Base-by-base conservation (phyloP, 1,140 invertebrate genomes). In the Drosophila miranda region DNA sequence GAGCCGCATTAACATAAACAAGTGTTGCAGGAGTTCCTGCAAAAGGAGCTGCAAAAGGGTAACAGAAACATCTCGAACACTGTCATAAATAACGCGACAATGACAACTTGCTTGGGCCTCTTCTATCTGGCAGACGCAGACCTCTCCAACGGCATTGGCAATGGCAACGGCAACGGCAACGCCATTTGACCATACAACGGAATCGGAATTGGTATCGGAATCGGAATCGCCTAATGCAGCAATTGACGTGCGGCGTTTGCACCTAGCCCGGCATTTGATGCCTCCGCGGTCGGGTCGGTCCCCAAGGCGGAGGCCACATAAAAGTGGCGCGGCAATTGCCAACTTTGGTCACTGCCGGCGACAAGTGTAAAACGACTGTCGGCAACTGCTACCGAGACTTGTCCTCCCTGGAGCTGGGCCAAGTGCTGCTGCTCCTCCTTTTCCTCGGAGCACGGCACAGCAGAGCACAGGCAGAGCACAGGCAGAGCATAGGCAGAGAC, bases 211-310 rank as follows among this genome's bases (percentile, higher is more conserved):
- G 52, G 41, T 51, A 67, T 69, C 46, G 38, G 54, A 61, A 70
- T 61, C 71, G 55, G 62, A 72, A 67, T 67, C 41, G 45, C 83
- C 82, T 84, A 84, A 82, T 87, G 68, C 78, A 68, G 78, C 78
- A 82, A 87, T 82, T 87, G 82, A 87, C 82, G 82, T 87, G 82
- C 82, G 82, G 82, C 82, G 82, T 87, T 87, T 87, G 82, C 82
- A 87, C 82, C 82, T 87, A 71, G 43, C 70, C 56, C 58, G 51
- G 59, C 70, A 87, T 87, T 84, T 86, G 81, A 84, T 86, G 75
- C 66, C 50, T 78, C 58, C 76, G 80, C 58, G 34, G 34, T 38
- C 50, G 49, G 68, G 68, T 55, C 48, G 66, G 66, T 86, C 82
- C 82, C 82, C 80, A 72, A 74, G 80, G 72, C 78, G 81, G 72